phyloP scores from a whole-genome alignment of 64 coral and sea anemone species.

The Montipora capricornis region DNA sequence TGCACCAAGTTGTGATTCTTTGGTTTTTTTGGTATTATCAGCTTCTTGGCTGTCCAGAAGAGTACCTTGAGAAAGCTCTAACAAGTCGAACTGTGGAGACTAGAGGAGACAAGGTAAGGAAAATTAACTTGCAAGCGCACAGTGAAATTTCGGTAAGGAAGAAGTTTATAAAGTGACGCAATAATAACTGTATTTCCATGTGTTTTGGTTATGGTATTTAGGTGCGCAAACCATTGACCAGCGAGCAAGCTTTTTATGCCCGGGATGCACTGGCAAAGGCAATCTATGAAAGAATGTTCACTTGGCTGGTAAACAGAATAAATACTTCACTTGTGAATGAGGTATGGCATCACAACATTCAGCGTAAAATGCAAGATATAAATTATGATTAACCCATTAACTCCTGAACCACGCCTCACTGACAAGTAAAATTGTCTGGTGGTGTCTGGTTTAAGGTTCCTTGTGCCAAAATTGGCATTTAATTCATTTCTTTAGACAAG shows the following conservation, averaged over 20 bases:
- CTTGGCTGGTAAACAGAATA: slow-evolving; percentile 88
- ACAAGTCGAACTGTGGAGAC: slow-evolving; percentile 87
- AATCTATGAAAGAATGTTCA: slow-evolving; percentile 90
- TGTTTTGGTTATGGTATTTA: slow-evolving; percentile 54
- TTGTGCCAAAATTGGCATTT: too few species aligned
- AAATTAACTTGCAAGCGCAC: too few species aligned
- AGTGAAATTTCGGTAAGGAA: not conserved
- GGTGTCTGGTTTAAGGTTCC: too few species aligned
- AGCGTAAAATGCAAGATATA: too few species aligned
- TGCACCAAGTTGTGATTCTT: not conserved
- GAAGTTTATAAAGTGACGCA: too few species aligned
- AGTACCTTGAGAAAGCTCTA: slow-evolving; percentile 83
- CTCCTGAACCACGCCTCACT: too few species aligned
- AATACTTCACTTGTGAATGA: slow-evolving; percentile 88
- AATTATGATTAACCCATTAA: too few species aligned
- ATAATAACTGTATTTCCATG: not conserved
- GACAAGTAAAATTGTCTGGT: too few species aligned
- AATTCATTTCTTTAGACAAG: too few species aligned
- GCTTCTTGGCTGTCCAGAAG: slow-evolving; percentile 93
- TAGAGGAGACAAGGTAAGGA: slow-evolving; percentile 93
- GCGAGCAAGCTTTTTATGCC: slow-evolving; percentile 92
- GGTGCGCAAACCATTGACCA: slow-evolving; percentile 83
- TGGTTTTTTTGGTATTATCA: slow-evolving; percentile 3
- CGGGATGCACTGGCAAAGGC: slow-evolving; percentile 95
- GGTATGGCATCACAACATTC: slow-evolving; percentile 28